Base-by-base conservation (phyloP, 2,797 vertebrate species). In the Mormyrops attenuatus region DNA sequence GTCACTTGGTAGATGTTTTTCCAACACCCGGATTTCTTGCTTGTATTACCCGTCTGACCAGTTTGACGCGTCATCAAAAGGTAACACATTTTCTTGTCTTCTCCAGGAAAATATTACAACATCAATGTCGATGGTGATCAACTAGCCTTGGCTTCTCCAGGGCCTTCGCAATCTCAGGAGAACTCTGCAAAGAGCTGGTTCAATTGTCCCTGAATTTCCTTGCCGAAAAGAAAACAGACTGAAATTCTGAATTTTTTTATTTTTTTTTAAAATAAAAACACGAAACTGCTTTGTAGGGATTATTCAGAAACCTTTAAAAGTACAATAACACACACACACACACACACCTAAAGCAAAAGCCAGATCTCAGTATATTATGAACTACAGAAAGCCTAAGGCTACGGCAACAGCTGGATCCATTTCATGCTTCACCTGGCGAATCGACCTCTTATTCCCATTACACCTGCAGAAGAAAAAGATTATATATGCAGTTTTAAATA, bases 231-330 rank as follows among this genome's bases (percentile, higher is more conserved):
- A 26, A 3, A 53, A 73, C 1, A 9, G 88, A 90, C 7, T 55
- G 13, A 22, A 44, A 55, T n/a, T 38, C 85, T 82, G 41, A 22
- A 41, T 82, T 53, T 57, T 90, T 93, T 91, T 4, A 41, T 92
- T 93, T 98, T 98, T 98, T 97, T 96, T 97, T 0, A 30, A 30
- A 95, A 96, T 96, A 97, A 96, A 87, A 96, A 96, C 80, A 96
- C 73, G 95, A 94, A 88, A 92, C 91, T 80, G 92, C 93, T 95
- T 94, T 92, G 92, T 90, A 93, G 92, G 91, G 90, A 92, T 93
- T 77, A 93, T 90, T 93, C 91, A 95, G 93, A 95, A 96, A 95
- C 88, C 91, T 92, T 85, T 90, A 90, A 34, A 93, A 93, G 93
- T 88, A 91, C n/a, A 92, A 91, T 92, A 94, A 90, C 90, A 91